phyloP scores from a whole-genome alignment of 2,113 vertebrate genomes.

The Megatriorchis doriae region DNA sequence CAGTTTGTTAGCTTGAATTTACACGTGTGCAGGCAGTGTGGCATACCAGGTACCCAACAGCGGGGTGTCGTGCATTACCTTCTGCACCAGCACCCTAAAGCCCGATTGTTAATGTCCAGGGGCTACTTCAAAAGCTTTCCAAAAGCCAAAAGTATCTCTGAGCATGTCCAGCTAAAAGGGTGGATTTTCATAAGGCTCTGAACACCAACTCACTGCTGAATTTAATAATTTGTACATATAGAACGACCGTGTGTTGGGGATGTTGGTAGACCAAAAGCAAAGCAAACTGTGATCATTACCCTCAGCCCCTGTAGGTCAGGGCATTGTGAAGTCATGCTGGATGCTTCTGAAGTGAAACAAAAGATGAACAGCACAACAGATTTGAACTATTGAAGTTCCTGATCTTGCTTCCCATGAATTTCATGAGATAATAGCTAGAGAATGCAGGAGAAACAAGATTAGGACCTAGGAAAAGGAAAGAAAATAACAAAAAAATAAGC shows the following conservation, averaged over 20 bases:
- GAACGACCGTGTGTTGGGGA: neutral
- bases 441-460: neutral
- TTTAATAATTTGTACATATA: neutral
- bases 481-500: neutral
- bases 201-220: neutral
- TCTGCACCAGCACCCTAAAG: neutral
- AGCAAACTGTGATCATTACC: neutral
- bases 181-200: neutral
- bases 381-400: neutral
- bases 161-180: neutral
- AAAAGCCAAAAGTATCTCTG: neutral
- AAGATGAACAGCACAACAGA: neutral
- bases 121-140: neutral
- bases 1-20: neutral
- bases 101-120: neutral
- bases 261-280: neutral
- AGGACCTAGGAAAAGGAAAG: neutral
- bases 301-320: rapidly evolving
- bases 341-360: neutral
- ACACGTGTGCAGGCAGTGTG: rapidly evolving
- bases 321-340: neutral
- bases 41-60: neutral
- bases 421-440: neutral
- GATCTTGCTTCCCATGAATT: neutral
- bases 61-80: rapidly evolving